Evolutionary conservation across 2,797 vertebrate genomes (phyloP).

Genomic region (Parauchenoglanis ngamensis): DNA sequence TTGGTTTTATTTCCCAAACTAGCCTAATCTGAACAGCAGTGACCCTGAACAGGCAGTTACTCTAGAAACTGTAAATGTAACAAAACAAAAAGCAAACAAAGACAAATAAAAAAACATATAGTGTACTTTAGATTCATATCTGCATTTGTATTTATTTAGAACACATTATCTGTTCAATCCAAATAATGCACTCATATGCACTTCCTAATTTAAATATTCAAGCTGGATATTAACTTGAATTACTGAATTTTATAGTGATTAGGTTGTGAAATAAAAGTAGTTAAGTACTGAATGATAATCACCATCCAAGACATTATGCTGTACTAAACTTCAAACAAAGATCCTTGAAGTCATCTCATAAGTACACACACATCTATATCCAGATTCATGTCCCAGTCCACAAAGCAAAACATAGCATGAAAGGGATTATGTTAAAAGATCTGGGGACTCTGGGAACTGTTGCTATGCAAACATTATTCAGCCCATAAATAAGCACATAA

Average conservation of each 20-base stretch:
- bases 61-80: not conserved
- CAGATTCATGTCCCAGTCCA: constrained; percentile 30
- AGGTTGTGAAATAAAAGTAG: not conserved
- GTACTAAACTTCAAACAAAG: not conserved
- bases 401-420: constrained; percentile 25
- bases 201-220: too few species aligned
- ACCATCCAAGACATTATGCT: constrained; percentile 16
- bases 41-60: not conserved
- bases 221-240: not conserved
- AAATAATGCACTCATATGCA: not conserved
- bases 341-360: not conserved
- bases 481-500: not conserved
- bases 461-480: constrained; percentile 21
- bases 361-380: constrained; percentile 18
- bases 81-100: not conserved
- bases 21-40: not conserved
- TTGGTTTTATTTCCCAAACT: not conserved
- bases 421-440: constrained; percentile 35
- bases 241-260: not conserved
- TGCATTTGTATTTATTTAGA: not conserved
- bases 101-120: not conserved
- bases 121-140: not conserved
- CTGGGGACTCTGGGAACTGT: constrained; percentile 13
- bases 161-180: not conserved
- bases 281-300: not conserved